A percentile compares a stretch with the other conserved stretches of the same genome.
phyloP scores from a whole-genome alignment of 2,113 vertebrate species.

The Crotalus helleri region DNA sequence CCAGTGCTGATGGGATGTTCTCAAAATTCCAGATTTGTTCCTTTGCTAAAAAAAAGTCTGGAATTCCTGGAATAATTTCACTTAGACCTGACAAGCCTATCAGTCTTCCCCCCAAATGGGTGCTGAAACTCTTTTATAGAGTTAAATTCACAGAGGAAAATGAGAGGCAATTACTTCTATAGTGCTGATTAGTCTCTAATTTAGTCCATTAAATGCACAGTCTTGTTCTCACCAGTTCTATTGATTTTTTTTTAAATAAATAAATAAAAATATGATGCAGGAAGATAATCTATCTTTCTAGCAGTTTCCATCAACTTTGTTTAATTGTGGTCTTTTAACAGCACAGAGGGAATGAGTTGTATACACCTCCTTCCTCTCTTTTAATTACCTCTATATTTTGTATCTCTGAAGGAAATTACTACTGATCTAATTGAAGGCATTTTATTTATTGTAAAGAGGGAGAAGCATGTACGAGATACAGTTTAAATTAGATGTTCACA shows the following conservation, averaged over 20 bases:
- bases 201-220: constrained; percentile 9
- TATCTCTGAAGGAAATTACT: constrained; percentile 5
- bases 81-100: not conserved
- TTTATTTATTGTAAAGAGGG: constrained; percentile 9
- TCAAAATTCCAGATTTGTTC: not conserved
- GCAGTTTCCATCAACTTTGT: constrained; percentile 15
- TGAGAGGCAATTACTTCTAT: not conserved
- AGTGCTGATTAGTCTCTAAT: not conserved
- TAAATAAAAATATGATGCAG: not conserved
- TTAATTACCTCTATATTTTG: constrained; percentile 24
- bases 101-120: not conserved
- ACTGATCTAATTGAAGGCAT: not conserved
- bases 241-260: not conserved
- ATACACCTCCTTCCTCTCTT: constrained; percentile 6
- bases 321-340: constrained; percentile 19
- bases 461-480: not conserved
- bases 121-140: not conserved
- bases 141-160: not conserved
- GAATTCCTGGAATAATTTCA: not conserved
- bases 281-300: constrained; percentile 20
- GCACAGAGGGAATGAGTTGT: constrained; percentile 3
- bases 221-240: constrained; percentile 19
- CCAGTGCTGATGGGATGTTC: not conserved
- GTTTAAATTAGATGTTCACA: not conserved
- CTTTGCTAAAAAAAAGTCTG: not conserved